Evolutionary conservation across 2,888 invertebrate genomes (phyloP).

Genomic region (Nasonovia ribisnigri): DNA sequence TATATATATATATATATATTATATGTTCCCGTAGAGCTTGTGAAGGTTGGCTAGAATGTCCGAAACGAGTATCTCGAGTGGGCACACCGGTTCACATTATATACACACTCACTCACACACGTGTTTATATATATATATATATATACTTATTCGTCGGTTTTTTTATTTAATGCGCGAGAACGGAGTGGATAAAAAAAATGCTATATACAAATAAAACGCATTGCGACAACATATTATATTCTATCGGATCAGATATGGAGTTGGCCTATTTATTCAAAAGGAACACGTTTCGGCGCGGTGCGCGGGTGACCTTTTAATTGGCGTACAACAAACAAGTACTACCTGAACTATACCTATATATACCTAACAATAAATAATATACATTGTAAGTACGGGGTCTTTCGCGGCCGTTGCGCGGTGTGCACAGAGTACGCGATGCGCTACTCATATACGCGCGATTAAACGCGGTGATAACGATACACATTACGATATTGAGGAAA

Average conservation of each 20-base stretch:
- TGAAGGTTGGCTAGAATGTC: conserved; percentile 65
- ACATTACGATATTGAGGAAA: neutral
- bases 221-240: conserved; percentile 45
- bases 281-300: conserved; percentile 53
- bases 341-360: too few species aligned
- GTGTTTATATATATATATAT: neutral
- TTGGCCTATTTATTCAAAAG: conserved; percentile 64
- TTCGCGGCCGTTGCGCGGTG: neutral
- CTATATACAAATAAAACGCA: conserved; percentile 54
- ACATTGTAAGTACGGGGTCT: neutral
- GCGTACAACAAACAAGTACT: conserved; percentile 6
- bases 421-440: neutral
- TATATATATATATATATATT: neutral
- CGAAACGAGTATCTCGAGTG: conserved; percentile 65
- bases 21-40: conserved; percentile 52
- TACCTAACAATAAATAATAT: too few species aligned
- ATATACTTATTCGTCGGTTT: neutral
- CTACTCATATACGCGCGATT: neutral
- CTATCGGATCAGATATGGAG: conserved; percentile 62
- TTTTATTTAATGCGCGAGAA: conserved; percentile 19
- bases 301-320: conserved; percentile 63
- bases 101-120: neutral
- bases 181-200: conserved; percentile 44
- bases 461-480: neutral
- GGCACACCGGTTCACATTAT: conserved; percentile 62